Evolutionary conservation across 2,888 invertebrate genomes (phyloP), one percentile per base, ranked within the genome.

Genomic region (Acrobasis repandana): DNA sequence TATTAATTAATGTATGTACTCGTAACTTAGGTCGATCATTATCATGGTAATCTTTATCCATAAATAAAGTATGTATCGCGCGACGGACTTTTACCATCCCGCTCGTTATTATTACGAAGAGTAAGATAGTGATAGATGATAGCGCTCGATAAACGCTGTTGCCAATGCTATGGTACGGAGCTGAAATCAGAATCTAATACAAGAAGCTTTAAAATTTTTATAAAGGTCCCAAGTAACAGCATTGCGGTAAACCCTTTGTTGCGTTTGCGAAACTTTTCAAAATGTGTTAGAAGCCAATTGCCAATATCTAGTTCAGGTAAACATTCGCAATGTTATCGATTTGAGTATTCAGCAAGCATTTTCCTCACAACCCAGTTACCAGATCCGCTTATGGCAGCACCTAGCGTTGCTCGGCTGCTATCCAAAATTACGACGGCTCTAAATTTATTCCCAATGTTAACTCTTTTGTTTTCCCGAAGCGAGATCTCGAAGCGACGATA

Each of bases 361-460:
- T 58, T 49, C 20, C 48, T 20, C 57, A 48, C 52, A 48, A 33
- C 36, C 36, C 47, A 38, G 48, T 48, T 67, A 61, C 61, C 60
- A 58, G 65, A 66, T 58, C 71, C 67, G 66, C 73, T 67, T 76
- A 77, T 71, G 75, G 76, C 77, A 77, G 73, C 77, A 71, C 68
- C 68, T 70, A 71, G 60, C 65, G 47, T 52, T 46, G 28, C 76
- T 82, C 83, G 81, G 79, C 81, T 65, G 67, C 75, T 77, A 73
- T 85, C 82, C 84, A 85, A 87, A 78, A 77, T 80, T 77, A 80
- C 76, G 73, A 72, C 65, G 67, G 68, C 77, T 81, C 79, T 83
- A 82, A 80, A 84, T 85, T 82, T 83, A 80, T 83, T 80, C 63
- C 78, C 80, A 80, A 80, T 83, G 83, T 80, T 83, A 82, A 77